phyloP scores from a whole-genome alignment of 2,797 vertebrate species.

The Phrynocephalus forsythii region DNA sequence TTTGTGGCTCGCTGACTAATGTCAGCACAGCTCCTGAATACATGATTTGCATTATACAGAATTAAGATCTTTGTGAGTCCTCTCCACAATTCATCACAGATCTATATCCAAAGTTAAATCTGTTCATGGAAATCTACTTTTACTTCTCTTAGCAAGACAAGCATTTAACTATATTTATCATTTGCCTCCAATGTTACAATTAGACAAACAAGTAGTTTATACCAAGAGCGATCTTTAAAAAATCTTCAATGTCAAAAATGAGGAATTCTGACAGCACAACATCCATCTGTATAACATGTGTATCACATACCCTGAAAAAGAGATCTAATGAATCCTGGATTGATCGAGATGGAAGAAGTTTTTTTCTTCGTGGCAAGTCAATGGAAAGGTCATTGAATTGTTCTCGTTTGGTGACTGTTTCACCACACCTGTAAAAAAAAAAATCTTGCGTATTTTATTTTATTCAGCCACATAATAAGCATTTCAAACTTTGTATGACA shows the following conservation, averaged over 20 bases:
- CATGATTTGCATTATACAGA: not conserved
- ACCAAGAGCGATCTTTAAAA: not conserved
- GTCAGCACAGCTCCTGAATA: not conserved
- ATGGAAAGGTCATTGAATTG: constrained; percentile 98
- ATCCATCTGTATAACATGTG: not conserved
- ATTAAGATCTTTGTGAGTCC: not conserved
- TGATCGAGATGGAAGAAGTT: constrained; percentile 89
- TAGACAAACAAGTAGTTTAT: not conserved
- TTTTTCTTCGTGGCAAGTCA: constrained; percentile 94
- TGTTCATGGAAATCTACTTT: not conserved
- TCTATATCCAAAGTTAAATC: not conserved
- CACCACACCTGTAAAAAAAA: constrained; percentile 84
- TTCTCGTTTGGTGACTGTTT: constrained; percentile 93
- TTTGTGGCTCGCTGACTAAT: not conserved
- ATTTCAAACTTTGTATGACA: too few relatives aligned
- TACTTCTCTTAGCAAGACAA: not conserved
- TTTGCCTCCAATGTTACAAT: not conserved
- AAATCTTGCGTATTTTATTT: constrained; percentile 16
- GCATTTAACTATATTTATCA: not conserved
- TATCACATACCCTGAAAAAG: constrained; percentile 89
- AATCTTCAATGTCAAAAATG: not conserved
- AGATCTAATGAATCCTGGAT: constrained; percentile 98
- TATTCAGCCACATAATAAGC: not conserved
- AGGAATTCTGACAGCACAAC: not conserved
- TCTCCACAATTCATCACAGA: not conserved